phyloP scores from a whole-genome alignment of 2,888 invertebrate genomes.

The Teleogryllus oceanicus region DNA sequence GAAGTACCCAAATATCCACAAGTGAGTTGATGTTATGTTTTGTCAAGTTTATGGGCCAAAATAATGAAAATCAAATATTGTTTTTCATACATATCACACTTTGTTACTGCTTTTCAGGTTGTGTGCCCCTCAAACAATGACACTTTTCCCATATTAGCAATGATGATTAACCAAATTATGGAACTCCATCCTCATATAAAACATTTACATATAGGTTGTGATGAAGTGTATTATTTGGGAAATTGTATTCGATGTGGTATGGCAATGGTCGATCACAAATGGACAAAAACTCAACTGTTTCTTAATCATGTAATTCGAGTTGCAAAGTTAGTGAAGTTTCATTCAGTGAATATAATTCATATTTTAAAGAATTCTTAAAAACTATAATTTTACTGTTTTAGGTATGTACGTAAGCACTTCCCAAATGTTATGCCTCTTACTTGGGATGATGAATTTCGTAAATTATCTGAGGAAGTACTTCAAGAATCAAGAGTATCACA shows the following conservation, averaged over 20 bases:
- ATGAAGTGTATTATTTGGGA: slow-evolving; percentile 75
- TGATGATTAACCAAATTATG: slow-evolving; percentile 70
- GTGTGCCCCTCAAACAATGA: slow-evolving; percentile 66
- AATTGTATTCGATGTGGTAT: slow-evolving; percentile 55
- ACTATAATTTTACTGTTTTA: slow-evolving; percentile 28
- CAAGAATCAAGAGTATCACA: slow-evolving; percentile 49
- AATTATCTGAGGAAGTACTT: slow-evolving; percentile 52
- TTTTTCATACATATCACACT: not conserved
- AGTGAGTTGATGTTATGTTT: slow-evolving; percentile 34
- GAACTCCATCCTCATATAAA: slow-evolving; percentile 53
- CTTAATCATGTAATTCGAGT: slow-evolving; percentile 59
- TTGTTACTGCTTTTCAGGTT: slow-evolving; percentile 48
- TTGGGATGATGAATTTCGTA: slow-evolving; percentile 80
- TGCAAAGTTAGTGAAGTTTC: slow-evolving; percentile 43
- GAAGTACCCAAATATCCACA: slow-evolving; percentile 59
- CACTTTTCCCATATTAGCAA: slow-evolving; percentile 56
- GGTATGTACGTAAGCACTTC: slow-evolving; percentile 50
- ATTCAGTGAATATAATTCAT: not conserved
- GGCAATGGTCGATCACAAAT: slow-evolving; percentile 42
- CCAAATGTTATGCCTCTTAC: slow-evolving; percentile 60
- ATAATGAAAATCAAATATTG: not conserved
- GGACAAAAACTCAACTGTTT: slow-evolving; percentile 58
- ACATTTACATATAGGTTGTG: slow-evolving; percentile 73
- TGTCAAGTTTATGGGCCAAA: not conserved
- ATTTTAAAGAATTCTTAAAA: not conserved